These are phyloP conservation scores for Terrapene triunguis DNA, from an alignment of 2,113 vertebrate genomes.

Conservation along the genomic window DNA sequence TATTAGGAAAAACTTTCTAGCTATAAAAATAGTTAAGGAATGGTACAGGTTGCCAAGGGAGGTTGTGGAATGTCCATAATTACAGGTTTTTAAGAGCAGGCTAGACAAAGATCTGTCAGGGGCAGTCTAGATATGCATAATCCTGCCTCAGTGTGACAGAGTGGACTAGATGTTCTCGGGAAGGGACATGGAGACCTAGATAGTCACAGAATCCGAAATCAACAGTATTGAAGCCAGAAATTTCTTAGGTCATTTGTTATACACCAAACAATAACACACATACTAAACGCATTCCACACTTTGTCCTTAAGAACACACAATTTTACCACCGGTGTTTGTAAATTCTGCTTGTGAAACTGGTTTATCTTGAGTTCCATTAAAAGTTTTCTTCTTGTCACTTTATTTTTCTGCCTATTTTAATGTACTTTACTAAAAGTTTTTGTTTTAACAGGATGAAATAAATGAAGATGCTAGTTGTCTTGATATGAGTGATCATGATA, in stretches of 20 bases:
- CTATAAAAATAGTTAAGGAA: background rate
- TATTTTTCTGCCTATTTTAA: background rate
- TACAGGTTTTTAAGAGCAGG: background rate
- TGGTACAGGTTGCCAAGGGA: background rate
- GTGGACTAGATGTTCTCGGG: too few relatives aligned
- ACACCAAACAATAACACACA: background rate
- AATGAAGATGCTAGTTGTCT: constrained; percentile 82
- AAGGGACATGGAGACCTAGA: background rate
- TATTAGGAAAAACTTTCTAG: background rate
- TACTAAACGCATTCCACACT: background rate
- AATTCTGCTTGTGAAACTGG: background rate
- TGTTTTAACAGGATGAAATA: constrained; percentile 80
- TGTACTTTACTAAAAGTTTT: background rate
- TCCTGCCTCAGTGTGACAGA: background rate
- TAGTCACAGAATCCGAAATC: background rate
- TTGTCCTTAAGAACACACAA: background rate
- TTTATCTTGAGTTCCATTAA: background rate
- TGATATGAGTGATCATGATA: constrained; percentile 83
- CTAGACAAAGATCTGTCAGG: background rate
- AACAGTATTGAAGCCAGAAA: background rate
- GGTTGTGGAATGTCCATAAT: background rate
- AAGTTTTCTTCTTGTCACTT: background rate
- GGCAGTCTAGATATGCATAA: background rate
- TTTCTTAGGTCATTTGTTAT: background rate
- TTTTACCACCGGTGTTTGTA: background rate